Conservation (phyloP, 2,888 invertebrate genomes). For the Phengaris alcon region DNA sequence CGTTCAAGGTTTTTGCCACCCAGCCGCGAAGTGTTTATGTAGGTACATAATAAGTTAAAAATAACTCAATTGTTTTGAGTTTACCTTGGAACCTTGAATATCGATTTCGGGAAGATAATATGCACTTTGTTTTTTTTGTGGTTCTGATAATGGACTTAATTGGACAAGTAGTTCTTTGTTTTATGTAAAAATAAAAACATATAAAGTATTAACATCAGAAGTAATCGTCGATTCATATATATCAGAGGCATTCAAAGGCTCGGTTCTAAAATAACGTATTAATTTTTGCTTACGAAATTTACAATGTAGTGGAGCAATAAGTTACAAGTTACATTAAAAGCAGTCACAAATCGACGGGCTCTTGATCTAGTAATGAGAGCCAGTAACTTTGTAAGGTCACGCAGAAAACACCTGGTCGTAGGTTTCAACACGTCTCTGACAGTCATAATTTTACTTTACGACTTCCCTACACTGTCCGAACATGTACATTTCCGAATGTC, state of each 20-base stretch:
- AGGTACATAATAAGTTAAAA: neutral
- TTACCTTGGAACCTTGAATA: constrained; percentile 5
- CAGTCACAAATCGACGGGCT: neutral
- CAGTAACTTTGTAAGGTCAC: constrained; percentile 5
- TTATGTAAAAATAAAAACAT: too few species aligned
- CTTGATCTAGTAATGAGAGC: neutral
- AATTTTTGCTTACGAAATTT: neutral
- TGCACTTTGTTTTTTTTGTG: neutral
- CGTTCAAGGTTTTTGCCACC: constrained; percentile 15
- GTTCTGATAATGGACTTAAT: neutral
- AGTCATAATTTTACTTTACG: constrained; percentile 8
- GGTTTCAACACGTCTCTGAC: neutral
- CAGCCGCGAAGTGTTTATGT: constrained; percentile 7
- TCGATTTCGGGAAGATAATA: neutral
- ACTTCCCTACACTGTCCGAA: constrained; percentile 13
- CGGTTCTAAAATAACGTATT: neutral
- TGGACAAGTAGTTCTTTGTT: neutral
- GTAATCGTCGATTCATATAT: too few species aligned
- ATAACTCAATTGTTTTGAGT: constrained; percentile 9
- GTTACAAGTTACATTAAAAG: neutral
- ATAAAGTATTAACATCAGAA: too few species aligned
- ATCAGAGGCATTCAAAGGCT: too few species aligned
- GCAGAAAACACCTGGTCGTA: constrained; percentile 2
- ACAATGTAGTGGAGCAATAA: neutral
- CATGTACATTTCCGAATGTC: neutral